Conservation (phyloP, 2,113 vertebrate genomes). For the Gavia stellata region DNA sequence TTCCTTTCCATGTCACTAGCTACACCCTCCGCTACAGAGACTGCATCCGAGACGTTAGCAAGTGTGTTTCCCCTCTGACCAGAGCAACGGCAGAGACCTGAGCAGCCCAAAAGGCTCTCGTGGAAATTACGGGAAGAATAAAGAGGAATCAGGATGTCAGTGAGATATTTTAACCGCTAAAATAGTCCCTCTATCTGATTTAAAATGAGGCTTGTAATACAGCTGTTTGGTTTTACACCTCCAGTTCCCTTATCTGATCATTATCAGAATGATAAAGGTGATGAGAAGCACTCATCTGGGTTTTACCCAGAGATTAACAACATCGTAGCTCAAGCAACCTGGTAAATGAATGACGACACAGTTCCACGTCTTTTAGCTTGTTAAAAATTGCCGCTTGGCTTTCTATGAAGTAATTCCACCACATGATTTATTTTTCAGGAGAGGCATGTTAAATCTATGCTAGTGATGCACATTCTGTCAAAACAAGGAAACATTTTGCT, state of each 20-base stretch:
- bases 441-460: not conserved
- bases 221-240: not conserved
- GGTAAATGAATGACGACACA: not conserved
- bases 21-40: not conserved
- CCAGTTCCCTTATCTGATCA: not conserved
- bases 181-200: not conserved
- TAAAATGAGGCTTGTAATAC: not conserved
- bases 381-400: not conserved
- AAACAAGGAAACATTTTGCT: not conserved
- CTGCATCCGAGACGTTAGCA: accelerated
- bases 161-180: not conserved
- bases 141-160: not conserved
- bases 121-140: not conserved
- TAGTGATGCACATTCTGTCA: not conserved
- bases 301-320: not conserved
- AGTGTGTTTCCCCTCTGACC: accelerated
- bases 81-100: accelerated
- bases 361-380: not conserved
- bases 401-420: not conserved
- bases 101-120: accelerated
- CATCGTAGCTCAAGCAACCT: not conserved
- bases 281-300: not conserved
- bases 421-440: not conserved
- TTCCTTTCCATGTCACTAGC: not conserved
- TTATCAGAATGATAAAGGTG: not conserved